These are phyloP conservation scores for Vanacampus margaritifer DNA, from an alignment of 2,113 vertebrate species.

Conservation along the genomic window DNA sequence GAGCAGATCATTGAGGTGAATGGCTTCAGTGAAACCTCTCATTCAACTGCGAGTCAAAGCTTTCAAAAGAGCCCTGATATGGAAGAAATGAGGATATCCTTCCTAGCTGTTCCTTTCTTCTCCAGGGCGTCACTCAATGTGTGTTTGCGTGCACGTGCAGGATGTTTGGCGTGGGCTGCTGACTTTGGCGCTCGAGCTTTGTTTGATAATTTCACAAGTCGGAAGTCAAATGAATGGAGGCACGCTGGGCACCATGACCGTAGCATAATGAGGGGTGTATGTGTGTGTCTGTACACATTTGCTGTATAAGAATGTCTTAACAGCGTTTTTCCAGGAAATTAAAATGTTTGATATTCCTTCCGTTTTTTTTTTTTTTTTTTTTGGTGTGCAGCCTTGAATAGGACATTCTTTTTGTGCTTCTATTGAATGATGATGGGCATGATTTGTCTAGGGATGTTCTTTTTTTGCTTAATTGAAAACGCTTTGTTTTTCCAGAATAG, in stretches of 20 bases:
- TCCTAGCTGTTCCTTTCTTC: constrained; percentile 52
- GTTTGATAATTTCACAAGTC: constrained; percentile 61
- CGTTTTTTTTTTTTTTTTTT: constrained; percentile 10
- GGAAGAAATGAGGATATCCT: constrained; percentile 63
- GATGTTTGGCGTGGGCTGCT: constrained; percentile 32
- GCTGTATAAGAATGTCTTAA: constrained; percentile 13
- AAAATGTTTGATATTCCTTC: not conserved
- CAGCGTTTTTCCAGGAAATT: not conserved
- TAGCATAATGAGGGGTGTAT: constrained; percentile 50
- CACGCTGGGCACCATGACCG: constrained; percentile 48
- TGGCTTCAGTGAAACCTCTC: constrained; percentile 52
- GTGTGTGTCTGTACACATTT: constrained; percentile 6
- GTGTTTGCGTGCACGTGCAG: constrained; percentile 54
- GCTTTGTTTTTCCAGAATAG: constrained; percentile 22
- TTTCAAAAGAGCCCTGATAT: constrained; percentile 55
- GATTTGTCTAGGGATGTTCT: constrained; percentile 1
- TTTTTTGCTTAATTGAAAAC: constrained; percentile 16
- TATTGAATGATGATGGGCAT: constrained; percentile 2
- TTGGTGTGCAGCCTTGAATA: constrained; percentile 22
- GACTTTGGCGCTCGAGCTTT: constrained; percentile 64
- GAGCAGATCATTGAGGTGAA: constrained; percentile 61
- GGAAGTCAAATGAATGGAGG: constrained; percentile 63
- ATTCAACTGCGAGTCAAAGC: constrained; percentile 42
- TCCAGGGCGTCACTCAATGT: constrained; percentile 14
- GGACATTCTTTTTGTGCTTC: constrained; percentile 4